phyloP scores from a whole-genome alignment of 35 echinoderm and acorn worm genomes.

The Ophiothrix spiculata region DNA sequence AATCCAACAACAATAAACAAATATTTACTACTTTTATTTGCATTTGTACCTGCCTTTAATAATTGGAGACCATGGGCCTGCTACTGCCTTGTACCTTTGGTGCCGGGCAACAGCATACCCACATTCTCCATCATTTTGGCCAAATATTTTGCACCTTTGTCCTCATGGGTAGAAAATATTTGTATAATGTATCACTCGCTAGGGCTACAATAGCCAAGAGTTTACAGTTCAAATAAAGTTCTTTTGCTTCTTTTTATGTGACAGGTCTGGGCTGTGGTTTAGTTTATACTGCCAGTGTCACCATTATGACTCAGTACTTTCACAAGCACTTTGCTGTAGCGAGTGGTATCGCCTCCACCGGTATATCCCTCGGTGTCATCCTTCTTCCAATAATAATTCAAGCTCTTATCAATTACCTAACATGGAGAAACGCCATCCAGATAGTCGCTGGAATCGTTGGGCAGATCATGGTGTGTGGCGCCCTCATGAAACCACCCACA shows the following conservation, averaged over 20 bases:
- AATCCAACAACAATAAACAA: too few relatives aligned
- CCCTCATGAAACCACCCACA: slow-evolving; percentile 10
- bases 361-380: not conserved
- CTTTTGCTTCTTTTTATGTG: not conserved
- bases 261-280: slow-evolving; percentile 24
- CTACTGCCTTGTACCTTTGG: too few relatives aligned
- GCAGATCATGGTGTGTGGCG: slow-evolving; percentile 23
- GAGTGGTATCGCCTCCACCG: slow-evolving; percentile 7
- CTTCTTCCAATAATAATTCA: not conserved
- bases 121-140: too few relatives aligned
- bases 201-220: too few relatives aligned
- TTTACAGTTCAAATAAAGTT: too few relatives aligned
- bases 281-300: not conserved
- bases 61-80: too few relatives aligned
- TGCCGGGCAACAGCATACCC: too few relatives aligned
- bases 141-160: too few relatives aligned
- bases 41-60: too few relatives aligned
- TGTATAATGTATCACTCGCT: too few relatives aligned
- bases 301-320: slow-evolving; percentile 27
- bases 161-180: too few relatives aligned
- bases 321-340: slow-evolving; percentile 20
- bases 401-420: not conserved
- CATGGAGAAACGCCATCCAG: slow-evolving; percentile 5
- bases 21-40: too few relatives aligned
- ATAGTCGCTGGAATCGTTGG: not conserved